Conservation (phyloP, 2,797 vertebrate genomes). For the Danio choprae region DNA sequence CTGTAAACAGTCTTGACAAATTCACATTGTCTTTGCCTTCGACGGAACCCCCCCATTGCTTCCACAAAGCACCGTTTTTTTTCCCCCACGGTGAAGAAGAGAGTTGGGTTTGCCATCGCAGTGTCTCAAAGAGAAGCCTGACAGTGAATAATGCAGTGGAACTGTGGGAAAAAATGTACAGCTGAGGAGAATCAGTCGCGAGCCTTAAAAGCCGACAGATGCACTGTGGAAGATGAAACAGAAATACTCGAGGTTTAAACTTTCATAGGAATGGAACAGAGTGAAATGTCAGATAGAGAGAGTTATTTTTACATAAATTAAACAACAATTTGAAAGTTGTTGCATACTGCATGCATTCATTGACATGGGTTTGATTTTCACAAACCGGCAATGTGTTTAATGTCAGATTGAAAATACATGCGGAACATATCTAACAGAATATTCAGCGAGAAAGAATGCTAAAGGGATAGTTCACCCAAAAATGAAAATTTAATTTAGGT, state of each 20-base stretch:
- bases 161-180: slow-evolving; percentile 63
- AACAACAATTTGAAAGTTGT: background rate
- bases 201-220: slow-evolving; percentile 65
- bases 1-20: slow-evolving; percentile 47
- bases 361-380: background rate
- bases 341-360: background rate
- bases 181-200: slow-evolving; percentile 70
- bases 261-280: slow-evolving; percentile 64
- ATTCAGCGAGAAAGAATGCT: background rate
- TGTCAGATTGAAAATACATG: background rate
- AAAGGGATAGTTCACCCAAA: no score
- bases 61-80: background rate
- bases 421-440: background rate
- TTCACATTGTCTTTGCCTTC: slow-evolving; percentile 57
- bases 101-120: slow-evolving; percentile 17
- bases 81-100: slow-evolving; percentile 17
- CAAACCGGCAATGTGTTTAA: background rate
- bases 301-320: background rate
- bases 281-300: slow-evolving; percentile 31
- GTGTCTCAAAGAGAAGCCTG: slow-evolving; percentile 64
- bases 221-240: slow-evolving; percentile 69
- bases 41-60: slow-evolving; percentile 50
- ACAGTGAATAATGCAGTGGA: slow-evolving; percentile 78
- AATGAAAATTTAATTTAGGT: no score
- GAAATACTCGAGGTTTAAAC: slow-evolving; percentile 69